Conservation (phyloP, 2,888 invertebrate species). For the Dascillus cervinus region DNA sequence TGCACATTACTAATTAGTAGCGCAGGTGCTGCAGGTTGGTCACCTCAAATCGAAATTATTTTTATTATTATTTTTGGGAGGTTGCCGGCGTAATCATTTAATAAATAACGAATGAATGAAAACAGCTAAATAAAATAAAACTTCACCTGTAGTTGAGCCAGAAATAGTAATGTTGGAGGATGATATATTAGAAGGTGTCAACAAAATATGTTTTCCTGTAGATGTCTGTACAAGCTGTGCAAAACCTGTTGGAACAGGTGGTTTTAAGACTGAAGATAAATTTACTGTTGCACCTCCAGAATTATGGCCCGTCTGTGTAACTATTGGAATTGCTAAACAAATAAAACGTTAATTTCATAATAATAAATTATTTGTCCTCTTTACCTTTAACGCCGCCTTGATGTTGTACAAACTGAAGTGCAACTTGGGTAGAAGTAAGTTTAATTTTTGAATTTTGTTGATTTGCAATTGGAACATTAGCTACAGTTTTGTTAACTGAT, state of each 20-base stretch:
- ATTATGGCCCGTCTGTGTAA: conserved; percentile 17
- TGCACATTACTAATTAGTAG: no score
- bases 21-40: no score
- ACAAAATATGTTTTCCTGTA: conserved; percentile 59
- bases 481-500: conserved; percentile 1
- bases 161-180: conserved; percentile 32
- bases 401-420: conserved; percentile 49
- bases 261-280: conserved; percentile 34
- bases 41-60: no score
- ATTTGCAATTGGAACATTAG: background rate
- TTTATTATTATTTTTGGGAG: no score
- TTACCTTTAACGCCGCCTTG: conserved; percentile 49
- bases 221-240: conserved; percentile 66
- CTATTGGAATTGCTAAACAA: background rate
- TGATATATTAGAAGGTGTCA: conserved; percentile 47
- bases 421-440: conserved; percentile 37
- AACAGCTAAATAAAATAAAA: conserved; percentile 5
- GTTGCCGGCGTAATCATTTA: no score
- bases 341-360: background rate
- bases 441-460: conserved; percentile 23
- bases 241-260: conserved; percentile 38
- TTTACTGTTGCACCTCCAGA: conserved; percentile 25
- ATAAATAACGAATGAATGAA: conserved; percentile 1
- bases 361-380: conserved; percentile 1
- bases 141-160: conserved; percentile 32